These are phyloP conservation scores for Zhuqinia jingwanae DNA, from an alignment of 2,888 invertebrate species.

Conservation along the genomic window DNA sequence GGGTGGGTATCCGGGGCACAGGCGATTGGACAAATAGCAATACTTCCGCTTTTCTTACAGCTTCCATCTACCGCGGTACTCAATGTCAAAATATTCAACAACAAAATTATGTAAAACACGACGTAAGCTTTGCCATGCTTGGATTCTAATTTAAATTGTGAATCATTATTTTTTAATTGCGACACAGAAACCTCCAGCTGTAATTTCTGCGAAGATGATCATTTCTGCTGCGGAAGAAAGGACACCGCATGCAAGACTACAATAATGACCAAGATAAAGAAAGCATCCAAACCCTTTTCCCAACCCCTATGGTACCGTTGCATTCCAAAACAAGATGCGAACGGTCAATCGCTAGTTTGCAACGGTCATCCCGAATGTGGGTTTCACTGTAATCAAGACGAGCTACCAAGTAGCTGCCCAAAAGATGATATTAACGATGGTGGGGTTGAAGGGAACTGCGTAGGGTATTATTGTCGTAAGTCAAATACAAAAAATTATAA, in stretches of 20 bases:
- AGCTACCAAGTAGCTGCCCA: constrained; percentile 17
- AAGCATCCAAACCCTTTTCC: too few species aligned
- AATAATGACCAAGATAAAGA: background rate
- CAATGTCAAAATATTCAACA: too few species aligned
- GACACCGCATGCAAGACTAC: constrained; percentile 7
- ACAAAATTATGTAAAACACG: too few species aligned
- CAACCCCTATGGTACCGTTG: constrained; percentile 27
- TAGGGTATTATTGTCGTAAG: constrained; percentile 41
- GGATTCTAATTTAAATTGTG: too few species aligned
- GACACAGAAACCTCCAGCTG: constrained; percentile 42
- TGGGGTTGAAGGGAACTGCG: background rate
- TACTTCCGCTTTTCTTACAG: constrained; percentile 40
- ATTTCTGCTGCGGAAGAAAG: constrained; percentile 64
- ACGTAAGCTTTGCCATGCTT: too few species aligned
- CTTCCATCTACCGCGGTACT: constrained; percentile 47
- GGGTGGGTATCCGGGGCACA: constrained; percentile 10
- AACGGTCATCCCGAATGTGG: constrained; percentile 72
- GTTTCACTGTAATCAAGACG: constrained; percentile 66
- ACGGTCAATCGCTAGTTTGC: constrained; percentile 38
- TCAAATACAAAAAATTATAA: too few species aligned
- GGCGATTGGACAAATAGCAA: constrained; percentile 52
- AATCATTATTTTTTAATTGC: too few species aligned
- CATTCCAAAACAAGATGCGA: constrained; percentile 50
- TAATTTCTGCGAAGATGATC: background rate
- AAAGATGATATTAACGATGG: background rate